Percentiles rank a stretch among this genome's conserved stretches.
Conservation (phyloP, 2,797 vertebrate species). For the Muraenolepis orangiensis region DNA sequence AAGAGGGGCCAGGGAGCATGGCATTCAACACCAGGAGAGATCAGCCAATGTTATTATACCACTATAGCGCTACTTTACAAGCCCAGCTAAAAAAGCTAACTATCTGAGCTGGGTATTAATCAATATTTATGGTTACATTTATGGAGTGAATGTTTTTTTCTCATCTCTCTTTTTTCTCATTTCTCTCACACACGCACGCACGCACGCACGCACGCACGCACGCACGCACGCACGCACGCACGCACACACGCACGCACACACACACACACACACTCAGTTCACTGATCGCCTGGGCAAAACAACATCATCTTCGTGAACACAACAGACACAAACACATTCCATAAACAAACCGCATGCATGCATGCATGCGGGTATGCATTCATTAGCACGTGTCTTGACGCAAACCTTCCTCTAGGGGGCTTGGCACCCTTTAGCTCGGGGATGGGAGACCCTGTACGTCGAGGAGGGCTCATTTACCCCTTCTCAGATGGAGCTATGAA, state of each 20-base stretch:
- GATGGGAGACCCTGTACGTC: slow-evolving; percentile 61
- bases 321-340: background rate
- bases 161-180: background rate
- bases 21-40: background rate
- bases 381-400: slow-evolving; percentile 44
- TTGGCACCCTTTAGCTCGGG: slow-evolving; percentile 58
- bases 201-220: no score
- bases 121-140: background rate
- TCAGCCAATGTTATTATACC: background rate
- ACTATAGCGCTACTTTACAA: background rate
- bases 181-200: background rate
- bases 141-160: background rate
- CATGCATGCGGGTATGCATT: slow-evolving; percentile 34
- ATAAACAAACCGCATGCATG: background rate
- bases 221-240: no score
- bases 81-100: background rate
- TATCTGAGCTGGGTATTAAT: background rate
- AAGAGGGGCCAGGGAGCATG: background rate
- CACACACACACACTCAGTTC: no score
- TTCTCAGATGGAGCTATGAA: slow-evolving; percentile 75
- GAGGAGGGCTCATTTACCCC: slow-evolving; percentile 68
- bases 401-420: slow-evolving; percentile 53
- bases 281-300: background rate
- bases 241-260: no score
- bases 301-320: background rate